Percentiles rank a stretch among this genome's conserved stretches.
Evolutionary conservation across 2,888 invertebrate genomes (phyloP).

Genomic region (Drosophila paramelanica): DNA sequence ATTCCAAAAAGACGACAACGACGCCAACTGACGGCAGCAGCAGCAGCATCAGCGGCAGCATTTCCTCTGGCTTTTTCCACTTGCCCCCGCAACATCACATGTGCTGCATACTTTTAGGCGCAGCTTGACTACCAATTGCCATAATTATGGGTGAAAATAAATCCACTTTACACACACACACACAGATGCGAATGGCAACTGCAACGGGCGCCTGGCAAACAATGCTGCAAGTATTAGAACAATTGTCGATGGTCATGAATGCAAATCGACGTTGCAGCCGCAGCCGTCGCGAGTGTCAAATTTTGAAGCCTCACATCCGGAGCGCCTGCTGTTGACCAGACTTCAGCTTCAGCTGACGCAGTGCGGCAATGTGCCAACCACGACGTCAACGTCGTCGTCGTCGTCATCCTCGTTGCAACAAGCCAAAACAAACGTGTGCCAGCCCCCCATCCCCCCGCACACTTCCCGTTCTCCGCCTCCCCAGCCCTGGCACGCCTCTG

Average conservation of each 20-base stretch:
- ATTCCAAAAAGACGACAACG: constrained; percentile 76
- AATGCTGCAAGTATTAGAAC: constrained; percentile 66
- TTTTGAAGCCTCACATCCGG: constrained; percentile 43
- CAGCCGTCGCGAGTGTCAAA: constrained; percentile 56
- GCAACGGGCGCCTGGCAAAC: constrained; percentile 27
- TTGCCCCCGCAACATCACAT: constrained; percentile 17
- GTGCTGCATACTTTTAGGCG: constrained; percentile 53
- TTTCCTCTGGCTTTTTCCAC: constrained; percentile 37
- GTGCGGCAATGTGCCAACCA: constrained; percentile 57
- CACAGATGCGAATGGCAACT: constrained; percentile 1
- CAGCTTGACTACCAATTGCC: constrained; percentile 65
- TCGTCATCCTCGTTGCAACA: constrained; percentile 22
- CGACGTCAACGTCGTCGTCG: constrained; percentile 20
- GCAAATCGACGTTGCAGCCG: constrained; percentile 57
- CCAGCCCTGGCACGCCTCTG: constrained; percentile 2
- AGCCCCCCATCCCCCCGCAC: neutral
- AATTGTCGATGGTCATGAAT: constrained; percentile 70
- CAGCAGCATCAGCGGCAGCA: constrained; percentile 41
- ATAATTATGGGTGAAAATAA: constrained; percentile 67
- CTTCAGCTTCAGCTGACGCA: constrained; percentile 61
- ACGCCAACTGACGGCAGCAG: constrained; percentile 60
- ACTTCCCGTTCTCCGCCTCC: neutral
- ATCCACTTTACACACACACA: constrained; percentile 17
- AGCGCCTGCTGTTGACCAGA: constrained; percentile 44
- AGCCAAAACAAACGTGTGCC: constrained; percentile 54